Conservation (phyloP, 2,113 vertebrate genomes). For the Chloroceryle aenea region DNA sequence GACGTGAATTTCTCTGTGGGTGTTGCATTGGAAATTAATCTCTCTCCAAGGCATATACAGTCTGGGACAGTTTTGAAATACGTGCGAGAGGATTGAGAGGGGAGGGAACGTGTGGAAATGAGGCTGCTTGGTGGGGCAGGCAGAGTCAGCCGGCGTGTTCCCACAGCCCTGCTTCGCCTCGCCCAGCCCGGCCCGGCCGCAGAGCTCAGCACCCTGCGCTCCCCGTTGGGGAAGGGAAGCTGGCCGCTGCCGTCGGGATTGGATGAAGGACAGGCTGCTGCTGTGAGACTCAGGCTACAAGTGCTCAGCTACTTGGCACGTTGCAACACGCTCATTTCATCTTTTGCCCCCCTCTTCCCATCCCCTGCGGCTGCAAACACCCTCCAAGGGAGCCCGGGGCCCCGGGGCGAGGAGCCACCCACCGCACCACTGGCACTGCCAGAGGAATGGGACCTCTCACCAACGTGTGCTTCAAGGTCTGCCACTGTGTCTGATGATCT, state of each 20-base stretch:
- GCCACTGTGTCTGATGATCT: fast-evolving
- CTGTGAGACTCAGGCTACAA: fast-evolving
- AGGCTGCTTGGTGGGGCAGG: neutral
- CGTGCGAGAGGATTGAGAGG: neutral
- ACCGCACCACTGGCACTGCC: fast-evolving
- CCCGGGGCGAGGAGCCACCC: fast-evolving
- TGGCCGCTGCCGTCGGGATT: fast-evolving
- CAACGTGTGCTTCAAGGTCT: fast-evolving
- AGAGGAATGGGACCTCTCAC: neutral
- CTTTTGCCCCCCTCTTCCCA: no score
- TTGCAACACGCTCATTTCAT: fast-evolving
- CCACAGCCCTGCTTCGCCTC: neutral
- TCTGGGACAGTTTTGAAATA: constrained; percentile 47
- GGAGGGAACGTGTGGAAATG: neutral
- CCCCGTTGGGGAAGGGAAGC: neutral
- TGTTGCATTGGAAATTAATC: constrained; percentile 62
- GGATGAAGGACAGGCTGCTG: fast-evolving
- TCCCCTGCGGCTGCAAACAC: fast-evolving
- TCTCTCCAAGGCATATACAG: constrained; percentile 21
- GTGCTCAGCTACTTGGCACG: fast-evolving
- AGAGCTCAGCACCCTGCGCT: fast-evolving
- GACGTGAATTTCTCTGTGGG: constrained; percentile 60
- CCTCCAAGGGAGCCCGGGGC: neutral
- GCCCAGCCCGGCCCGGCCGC: fast-evolving
- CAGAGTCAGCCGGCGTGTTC: neutral